phyloP scores from a whole-genome alignment of 1,140 invertebrate genomes.

The Meloidogyne hapla region DNA sequence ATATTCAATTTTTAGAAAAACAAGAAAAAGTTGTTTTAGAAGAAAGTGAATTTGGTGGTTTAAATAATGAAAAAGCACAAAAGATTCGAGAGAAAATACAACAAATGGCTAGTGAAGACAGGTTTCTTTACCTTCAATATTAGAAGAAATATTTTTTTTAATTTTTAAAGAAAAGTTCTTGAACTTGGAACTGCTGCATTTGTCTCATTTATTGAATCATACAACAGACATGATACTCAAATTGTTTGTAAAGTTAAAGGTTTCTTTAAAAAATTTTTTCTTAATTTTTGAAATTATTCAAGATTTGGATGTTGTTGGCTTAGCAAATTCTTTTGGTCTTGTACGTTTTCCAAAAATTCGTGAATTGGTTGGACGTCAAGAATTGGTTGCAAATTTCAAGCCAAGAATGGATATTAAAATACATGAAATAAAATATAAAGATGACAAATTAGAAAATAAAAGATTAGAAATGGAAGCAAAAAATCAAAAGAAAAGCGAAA shows the following conservation, averaged over 20 bases:
- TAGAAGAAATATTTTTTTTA: not conserved
- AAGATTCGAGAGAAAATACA: constrained; percentile 52
- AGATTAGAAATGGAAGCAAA: constrained; percentile 8
- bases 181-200: constrained; percentile 88
- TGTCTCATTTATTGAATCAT: constrained; percentile 89
- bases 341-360: constrained; percentile 42
- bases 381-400: constrained; percentile 37
- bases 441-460: constrained; percentile 33
- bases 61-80: constrained; percentile 46
- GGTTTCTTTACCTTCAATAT: constrained; percentile 17
- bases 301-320: constrained; percentile 49
- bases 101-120: constrained; percentile 41
- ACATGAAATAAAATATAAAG: constrained; percentile 40
- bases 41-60: constrained; percentile 44
- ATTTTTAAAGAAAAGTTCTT: constrained; percentile 73
- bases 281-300: not conserved
- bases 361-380: constrained; percentile 36
- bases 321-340: constrained; percentile 48
- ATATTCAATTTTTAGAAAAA: constrained; percentile 83
- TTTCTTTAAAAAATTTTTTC: constrained; percentile 45
- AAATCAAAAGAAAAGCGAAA: not conserved
- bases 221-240: constrained; percentile 91
- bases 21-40: constrained; percentile 78
- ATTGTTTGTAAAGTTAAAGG: constrained; percentile 81
- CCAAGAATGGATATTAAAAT: constrained; percentile 36